Evolutionary conservation across 2,113 vertebrate genomes (phyloP).

Genomic region (Prietella phreatophila): DNA sequence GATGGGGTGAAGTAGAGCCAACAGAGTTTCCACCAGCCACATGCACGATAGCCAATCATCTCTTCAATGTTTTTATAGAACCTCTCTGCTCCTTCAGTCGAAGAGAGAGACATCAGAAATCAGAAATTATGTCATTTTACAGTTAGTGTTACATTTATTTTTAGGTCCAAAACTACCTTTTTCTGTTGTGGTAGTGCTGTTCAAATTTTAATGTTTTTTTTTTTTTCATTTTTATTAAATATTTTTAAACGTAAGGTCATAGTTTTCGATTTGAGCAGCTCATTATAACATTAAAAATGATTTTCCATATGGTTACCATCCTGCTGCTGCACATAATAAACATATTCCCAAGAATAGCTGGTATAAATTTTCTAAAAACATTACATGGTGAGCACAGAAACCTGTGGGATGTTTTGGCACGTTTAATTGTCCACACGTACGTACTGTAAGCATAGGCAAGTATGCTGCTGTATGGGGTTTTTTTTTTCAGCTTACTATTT

Average conservation of each 20-base stretch:
- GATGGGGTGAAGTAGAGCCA: slow-evolving; percentile 85
- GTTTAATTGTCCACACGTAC: not conserved
- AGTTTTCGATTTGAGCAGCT: not conserved
- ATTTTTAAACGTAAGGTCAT: too few species aligned
- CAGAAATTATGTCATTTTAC: not conserved
- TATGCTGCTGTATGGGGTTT: not conserved
- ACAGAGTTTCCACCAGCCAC: slow-evolving; percentile 86
- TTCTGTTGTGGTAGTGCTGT: not conserved
- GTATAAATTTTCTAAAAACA: not conserved
- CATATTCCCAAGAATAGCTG: not conserved
- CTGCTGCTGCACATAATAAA: not conserved
- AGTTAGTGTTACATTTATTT: not conserved
- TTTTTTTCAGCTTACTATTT: not conserved
- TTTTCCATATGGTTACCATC: not conserved
- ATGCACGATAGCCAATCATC: slow-evolving; percentile 89
- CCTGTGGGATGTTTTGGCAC: not conserved
- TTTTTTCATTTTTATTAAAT: too few species aligned
- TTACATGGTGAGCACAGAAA: not conserved
- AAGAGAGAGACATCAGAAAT: slow-evolving; percentile 5
- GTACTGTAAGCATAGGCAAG: not conserved
- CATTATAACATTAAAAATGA: not conserved
- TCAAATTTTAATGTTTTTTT: not conserved
- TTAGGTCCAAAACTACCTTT: not conserved
- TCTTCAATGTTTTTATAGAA: slow-evolving; percentile 88
- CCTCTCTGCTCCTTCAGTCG: slow-evolving; percentile 78